Evolutionary conservation across 2,888 invertebrate species (phyloP), one percentile per base, ranked within the genome.

Genomic region (Cacoxenus indagator): DNA sequence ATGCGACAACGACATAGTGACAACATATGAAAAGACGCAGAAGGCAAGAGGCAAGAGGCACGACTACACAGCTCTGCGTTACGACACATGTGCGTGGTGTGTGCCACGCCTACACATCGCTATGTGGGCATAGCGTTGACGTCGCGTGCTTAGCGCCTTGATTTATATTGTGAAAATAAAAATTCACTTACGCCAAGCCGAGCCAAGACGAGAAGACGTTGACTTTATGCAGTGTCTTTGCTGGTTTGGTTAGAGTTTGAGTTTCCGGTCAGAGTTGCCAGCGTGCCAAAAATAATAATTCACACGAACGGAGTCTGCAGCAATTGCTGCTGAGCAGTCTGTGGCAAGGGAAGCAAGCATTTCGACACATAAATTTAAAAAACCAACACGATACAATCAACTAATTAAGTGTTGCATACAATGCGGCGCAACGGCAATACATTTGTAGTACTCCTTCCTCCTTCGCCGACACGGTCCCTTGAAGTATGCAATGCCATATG

Each of bases 371-470:
- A 78, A 79, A 78, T 72, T 69, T 75, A 75, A 72, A 70, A 61
- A 43, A 43, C 11, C 11, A 37, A 9, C 11, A 70, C 71, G 78
- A 78, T 79, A 79, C 76, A 76, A 81, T 79, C 79, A 76, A 74
- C 76, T 78, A 81, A 81, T 81, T 81, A 78, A 75, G 76, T 75
- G 75, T 70, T 73, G 75, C 76, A 76, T 76, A 73, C 37, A 69
- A 69, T 64, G 66, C 62, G 72, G 68, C 74, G 75, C 68, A 74
- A 61, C 70, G 67, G 57, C 67, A 68, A 62, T 11, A 51, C 64
- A 43, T 31, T 37, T 37, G 37, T 31, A 31, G 1, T 31, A 9
- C 31, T 31, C 31, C n/a, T n/a, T n/a, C n/a, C n/a, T n/a, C n/a
- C n/a, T n/a, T n/a, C n/a, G n/a, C n/a, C n/a, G n/a, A n/a, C n/a